Evolutionary conservation across 2,888 invertebrate species (phyloP).

Genomic region (Bombylius discolor): DNA sequence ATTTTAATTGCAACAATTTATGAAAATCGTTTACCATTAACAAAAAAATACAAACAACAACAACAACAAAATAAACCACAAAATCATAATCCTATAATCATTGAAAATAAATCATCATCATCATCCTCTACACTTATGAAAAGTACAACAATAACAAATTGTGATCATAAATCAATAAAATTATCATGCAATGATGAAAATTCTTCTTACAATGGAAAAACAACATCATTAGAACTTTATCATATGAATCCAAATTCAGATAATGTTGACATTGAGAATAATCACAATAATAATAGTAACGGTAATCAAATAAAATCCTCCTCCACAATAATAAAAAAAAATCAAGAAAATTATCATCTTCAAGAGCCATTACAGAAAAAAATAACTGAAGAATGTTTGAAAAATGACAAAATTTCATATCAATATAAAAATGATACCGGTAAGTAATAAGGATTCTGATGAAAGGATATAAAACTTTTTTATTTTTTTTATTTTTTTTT

Average conservation of each 20-base stretch:
- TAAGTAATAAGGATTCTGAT: background rate
- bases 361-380: background rate
- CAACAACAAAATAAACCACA: background rate
- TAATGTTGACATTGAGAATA: constrained; percentile 22
- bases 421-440: constrained; percentile 1
- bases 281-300: constrained; percentile 18
- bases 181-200: constrained; percentile 7
- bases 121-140: too few relatives aligned
- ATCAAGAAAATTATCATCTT: background rate
- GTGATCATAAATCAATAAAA: background rate
- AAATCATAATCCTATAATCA: too few relatives aligned
- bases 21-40: constrained; percentile 39
- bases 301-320: constrained; percentile 25
- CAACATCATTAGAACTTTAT: constrained; percentile 27
- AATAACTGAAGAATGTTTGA: background rate
- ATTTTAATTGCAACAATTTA: constrained; percentile 50
- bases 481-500: background rate
- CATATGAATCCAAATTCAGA: constrained; percentile 26
- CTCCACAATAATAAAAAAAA: background rate
- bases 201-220: constrained; percentile 19
- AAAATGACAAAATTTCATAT: background rate
- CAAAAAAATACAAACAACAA: background rate
- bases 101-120: background rate
- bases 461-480: too few relatives aligned
- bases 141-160: background rate